phyloP scores from a whole-genome alignment of 2,113 vertebrate genomes.

The Zosterops lateralis region DNA sequence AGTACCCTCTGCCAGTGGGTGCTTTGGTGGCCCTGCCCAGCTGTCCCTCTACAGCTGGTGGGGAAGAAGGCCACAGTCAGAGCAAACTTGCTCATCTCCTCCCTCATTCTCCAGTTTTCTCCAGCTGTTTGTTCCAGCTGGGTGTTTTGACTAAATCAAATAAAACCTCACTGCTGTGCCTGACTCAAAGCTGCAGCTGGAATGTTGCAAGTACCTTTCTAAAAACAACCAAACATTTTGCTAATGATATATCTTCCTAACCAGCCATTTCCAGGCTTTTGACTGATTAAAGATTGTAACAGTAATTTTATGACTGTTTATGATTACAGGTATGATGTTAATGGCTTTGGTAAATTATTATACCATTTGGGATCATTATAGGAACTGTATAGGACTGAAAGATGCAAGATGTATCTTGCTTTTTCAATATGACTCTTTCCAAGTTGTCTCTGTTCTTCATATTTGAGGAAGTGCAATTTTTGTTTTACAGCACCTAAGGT shows the following conservation, averaged over 20 bases:
- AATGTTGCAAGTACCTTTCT: not conserved
- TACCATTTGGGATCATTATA: not conserved
- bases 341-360: not conserved
- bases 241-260: not conserved
- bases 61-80: not conserved
- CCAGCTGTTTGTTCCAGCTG: not conserved
- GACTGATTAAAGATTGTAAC: not conserved
- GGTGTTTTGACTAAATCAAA: constrained; percentile 8
- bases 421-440: not conserved
- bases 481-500: not conserved
- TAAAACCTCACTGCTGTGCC: not conserved
- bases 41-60: not conserved
- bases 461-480: not conserved
- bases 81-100: not conserved
- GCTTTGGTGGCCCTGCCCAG: not conserved
- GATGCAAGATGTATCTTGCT: not conserved
- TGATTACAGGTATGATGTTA: not conserved
- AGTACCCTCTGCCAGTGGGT: not conserved
- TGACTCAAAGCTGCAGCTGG: not conserved
- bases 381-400: not conserved
- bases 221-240: not conserved
- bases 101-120: not conserved
- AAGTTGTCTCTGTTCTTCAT: not conserved
- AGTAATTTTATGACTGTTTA: not conserved
- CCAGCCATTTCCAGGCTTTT: not conserved